These are phyloP conservation scores for Rhabdomys pumilio DNA, from an alignment of 2,797 vertebrate species.

Conservation along the genomic window DNA sequence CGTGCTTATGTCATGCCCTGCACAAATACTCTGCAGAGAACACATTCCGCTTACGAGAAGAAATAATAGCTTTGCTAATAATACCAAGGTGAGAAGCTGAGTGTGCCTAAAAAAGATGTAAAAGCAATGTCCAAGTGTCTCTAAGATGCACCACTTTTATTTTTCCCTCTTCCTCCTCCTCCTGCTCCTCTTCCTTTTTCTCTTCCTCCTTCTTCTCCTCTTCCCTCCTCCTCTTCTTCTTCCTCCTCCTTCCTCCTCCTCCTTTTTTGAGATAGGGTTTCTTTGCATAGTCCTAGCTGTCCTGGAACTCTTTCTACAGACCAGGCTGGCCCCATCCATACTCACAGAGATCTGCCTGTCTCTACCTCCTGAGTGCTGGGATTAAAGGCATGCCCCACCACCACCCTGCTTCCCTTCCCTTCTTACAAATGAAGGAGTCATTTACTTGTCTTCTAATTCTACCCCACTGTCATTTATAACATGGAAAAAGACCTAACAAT, in stretches of 20 bases:
- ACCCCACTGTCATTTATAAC: not conserved
- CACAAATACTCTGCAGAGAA: constrained; percentile 28
- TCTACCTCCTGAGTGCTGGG: not conserved
- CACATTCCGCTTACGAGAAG: constrained; percentile 38
- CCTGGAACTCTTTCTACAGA: not conserved
- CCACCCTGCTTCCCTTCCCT: not conserved
- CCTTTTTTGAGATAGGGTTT: not conserved
- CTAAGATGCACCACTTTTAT: constrained; percentile 37
- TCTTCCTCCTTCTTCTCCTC: too few species aligned
- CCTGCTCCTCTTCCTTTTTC: too few species aligned
- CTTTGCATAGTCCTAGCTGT: not conserved
- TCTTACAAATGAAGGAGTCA: constrained; percentile 27
- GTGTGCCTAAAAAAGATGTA: not conserved
- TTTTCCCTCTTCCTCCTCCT: not conserved
- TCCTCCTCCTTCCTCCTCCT: too few species aligned
- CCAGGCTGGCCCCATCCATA: not conserved
- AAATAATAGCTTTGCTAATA: constrained; percentile 48
- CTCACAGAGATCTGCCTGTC: not conserved
- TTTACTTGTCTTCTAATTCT: constrained; percentile 7
- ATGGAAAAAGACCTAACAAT: not conserved
- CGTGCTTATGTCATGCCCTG: constrained; percentile 48
- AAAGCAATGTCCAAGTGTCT: not conserved
- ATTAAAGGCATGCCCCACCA: not conserved
- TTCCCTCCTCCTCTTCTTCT: too few species aligned
- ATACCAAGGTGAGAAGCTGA: constrained; percentile 2